Percentiles rank a stretch among this genome's conserved stretches.
Evolutionary conservation across 2,888 invertebrate genomes (phyloP).

Genomic region (Orthosia gracilis): DNA sequence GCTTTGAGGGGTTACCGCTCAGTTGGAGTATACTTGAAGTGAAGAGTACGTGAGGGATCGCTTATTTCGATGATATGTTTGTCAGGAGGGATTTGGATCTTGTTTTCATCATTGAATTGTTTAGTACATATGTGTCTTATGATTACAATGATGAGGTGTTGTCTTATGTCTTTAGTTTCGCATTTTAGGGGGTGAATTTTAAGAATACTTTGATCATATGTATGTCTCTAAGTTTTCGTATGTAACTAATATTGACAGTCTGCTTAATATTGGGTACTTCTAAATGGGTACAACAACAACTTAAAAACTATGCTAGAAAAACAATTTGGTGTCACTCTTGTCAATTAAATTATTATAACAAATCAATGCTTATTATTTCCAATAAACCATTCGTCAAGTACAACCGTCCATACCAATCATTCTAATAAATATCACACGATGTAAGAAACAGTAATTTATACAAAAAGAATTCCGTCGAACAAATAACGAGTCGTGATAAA

Average conservation of each 20-base stretch:
- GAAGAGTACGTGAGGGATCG: constrained; percentile 18
- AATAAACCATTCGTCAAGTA: not conserved
- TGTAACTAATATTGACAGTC: not conserved
- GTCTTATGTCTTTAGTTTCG: not conserved
- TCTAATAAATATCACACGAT: constrained; percentile 26
- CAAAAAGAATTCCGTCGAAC: constrained; percentile 42
- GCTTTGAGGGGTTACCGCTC: constrained; percentile 37
- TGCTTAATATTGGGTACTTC: too few relatives aligned
- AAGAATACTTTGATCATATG: not conserved
- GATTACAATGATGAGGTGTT: not conserved
- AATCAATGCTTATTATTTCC: constrained; percentile 5
- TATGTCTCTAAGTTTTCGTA: not conserved
- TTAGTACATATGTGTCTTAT: not conserved
- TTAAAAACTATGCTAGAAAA: too few relatives aligned
- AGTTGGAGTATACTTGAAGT: constrained; percentile 37
- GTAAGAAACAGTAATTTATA: constrained; percentile 19
- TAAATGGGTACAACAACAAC: too few relatives aligned
- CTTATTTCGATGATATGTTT: constrained; percentile 43
- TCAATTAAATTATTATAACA: not conserved
- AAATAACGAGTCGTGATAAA: constrained; percentile 38
- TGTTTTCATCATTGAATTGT: constrained; percentile 24
- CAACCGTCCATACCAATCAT: not conserved
- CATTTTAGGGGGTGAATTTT: not conserved
- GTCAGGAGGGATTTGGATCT: constrained; percentile 15
- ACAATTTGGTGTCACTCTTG: too few relatives aligned